Evolutionary conservation across 2,888 invertebrate species (phyloP).

Genomic region (Stenichneumon culpator): DNA sequence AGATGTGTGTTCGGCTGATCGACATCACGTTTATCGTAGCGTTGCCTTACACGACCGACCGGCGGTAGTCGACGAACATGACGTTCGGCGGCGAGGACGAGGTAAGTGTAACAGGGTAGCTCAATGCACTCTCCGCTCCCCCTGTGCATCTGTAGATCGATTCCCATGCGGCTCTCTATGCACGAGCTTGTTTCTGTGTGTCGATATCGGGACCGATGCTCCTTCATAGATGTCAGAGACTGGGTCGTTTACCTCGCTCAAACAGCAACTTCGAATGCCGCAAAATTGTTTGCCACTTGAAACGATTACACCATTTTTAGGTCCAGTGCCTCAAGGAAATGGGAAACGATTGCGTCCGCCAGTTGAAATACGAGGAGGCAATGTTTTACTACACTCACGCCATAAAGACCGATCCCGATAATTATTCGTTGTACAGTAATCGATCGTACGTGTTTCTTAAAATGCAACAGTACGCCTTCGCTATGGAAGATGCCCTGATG

Average conservation of each 20-base stretch:
- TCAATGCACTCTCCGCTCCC: background rate
- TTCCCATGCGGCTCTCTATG: conserved; percentile 22
- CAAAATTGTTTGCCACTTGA: background rate
- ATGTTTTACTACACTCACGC: conserved; percentile 93
- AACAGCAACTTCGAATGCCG: background rate
- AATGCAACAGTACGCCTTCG: conserved; percentile 91
- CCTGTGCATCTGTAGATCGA: conserved; percentile 36
- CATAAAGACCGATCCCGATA: conserved; percentile 90
- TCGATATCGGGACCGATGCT: background rate
- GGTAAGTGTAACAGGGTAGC: conserved; percentile 61
- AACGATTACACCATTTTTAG: conserved; percentile 64
- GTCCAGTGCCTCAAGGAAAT: conserved; percentile 87
- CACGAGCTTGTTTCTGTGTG: background rate
- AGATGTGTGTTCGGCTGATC: background rate
- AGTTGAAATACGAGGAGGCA: conserved; percentile 91
- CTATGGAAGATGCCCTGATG: conserved; percentile 92
- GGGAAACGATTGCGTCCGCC: conserved; percentile 92
- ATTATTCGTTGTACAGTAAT: conserved; percentile 92
- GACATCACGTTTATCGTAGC: background rate
- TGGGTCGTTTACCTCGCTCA: no score
- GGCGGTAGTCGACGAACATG: conserved; percentile 62
- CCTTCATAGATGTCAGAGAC: no score
- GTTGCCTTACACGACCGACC: background rate
- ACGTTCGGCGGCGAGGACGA: conserved; percentile 71
- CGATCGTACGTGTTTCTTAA: conserved; percentile 93